phyloP scores from a whole-genome alignment of 2,888 invertebrate species.

The Tineola bisselliella region DNA sequence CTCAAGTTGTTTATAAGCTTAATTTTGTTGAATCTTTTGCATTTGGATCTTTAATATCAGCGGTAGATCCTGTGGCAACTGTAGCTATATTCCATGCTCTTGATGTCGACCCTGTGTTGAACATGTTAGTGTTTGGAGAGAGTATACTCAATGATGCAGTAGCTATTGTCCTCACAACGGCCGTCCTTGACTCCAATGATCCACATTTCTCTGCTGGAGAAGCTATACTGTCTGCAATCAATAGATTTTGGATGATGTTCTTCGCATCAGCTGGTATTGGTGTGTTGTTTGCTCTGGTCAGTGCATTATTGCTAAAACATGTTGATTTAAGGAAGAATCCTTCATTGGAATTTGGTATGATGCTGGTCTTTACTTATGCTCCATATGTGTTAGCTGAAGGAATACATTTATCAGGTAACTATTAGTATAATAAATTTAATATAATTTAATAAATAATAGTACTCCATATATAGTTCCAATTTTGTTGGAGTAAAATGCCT shows the following conservation, averaged over 20 bases:
- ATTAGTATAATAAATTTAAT: too few relatives aligned
- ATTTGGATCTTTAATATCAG: slow-evolving; percentile 97
- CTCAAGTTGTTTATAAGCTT: slow-evolving; percentile 88
- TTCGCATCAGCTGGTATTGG: slow-evolving; percentile 98
- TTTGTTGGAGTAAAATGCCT: too few relatives aligned
- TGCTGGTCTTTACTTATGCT: slow-evolving; percentile 97
- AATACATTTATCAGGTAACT: slow-evolving; percentile 85
- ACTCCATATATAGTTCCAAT: too few relatives aligned
- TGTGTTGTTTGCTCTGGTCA: slow-evolving; percentile 91
- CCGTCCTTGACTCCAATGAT: slow-evolving; percentile 76
- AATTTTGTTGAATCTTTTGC: slow-evolving; percentile 98
- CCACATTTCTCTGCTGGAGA: slow-evolving; percentile 76
- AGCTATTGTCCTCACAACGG: slow-evolving; percentile 95
- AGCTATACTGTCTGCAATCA: slow-evolving; percentile 87
- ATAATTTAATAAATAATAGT: too few relatives aligned
- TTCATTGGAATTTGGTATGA: slow-evolving; percentile 97
- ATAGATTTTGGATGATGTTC: slow-evolving; percentile 95
- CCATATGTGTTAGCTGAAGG: slow-evolving; percentile 99
- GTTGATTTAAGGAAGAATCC: slow-evolving; percentile 97
- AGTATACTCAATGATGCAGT: slow-evolving; percentile 98
- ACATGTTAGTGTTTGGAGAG: slow-evolving; percentile 98
- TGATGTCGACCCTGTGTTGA: slow-evolving; percentile 95
- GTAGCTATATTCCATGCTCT: slow-evolving; percentile 98
- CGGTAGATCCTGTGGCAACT: slow-evolving; percentile 99
- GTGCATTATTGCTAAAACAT: slow-evolving; percentile 92